Percentiles rank a stretch among this genome's conserved stretches.
Evolutionary conservation across 2,888 invertebrate species (phyloP).

Genomic region (Drosophila seclusa): DNA sequence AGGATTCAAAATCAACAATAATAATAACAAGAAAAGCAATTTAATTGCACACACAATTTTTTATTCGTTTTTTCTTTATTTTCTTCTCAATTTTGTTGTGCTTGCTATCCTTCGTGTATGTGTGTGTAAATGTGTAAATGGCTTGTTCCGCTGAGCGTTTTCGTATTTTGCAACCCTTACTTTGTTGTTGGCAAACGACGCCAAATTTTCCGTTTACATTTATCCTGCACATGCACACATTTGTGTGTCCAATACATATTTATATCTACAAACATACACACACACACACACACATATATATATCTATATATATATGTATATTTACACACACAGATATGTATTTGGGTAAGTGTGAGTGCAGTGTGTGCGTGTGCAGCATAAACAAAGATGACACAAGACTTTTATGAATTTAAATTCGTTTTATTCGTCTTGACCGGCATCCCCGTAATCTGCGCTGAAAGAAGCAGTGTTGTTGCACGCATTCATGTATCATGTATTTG

Average conservation of each 20-base stretch:
- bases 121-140: slow-evolving; percentile 33
- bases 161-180: slow-evolving; percentile 41
- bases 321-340: neutral
- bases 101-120: slow-evolving; percentile 51
- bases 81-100: slow-evolving; percentile 44
- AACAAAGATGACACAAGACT: slow-evolving; percentile 26
- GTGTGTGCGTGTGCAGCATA: slow-evolving; percentile 22
- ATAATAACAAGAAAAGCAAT: slow-evolving; percentile 17
- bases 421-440: neutral
- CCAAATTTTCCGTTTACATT: slow-evolving; percentile 31
- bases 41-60: slow-evolving; percentile 24
- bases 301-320: neutral
- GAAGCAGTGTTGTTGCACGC: neutral
- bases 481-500: neutral
- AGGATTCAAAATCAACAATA: slow-evolving; percentile 15
- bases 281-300: no score
- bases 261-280: neutral
- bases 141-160: slow-evolving; percentile 20
- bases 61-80: slow-evolving; percentile 13
- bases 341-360: neutral
- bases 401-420: neutral
- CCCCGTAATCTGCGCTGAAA: neutral
- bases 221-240: slow-evolving; percentile 20
- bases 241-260: neutral
- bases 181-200: slow-evolving; percentile 27